A percentile compares a stretch with the other conserved stretches of the same genome.
Conservation (phyloP, 2,888 invertebrate genomes). For the Ochropacha duplaris region DNA sequence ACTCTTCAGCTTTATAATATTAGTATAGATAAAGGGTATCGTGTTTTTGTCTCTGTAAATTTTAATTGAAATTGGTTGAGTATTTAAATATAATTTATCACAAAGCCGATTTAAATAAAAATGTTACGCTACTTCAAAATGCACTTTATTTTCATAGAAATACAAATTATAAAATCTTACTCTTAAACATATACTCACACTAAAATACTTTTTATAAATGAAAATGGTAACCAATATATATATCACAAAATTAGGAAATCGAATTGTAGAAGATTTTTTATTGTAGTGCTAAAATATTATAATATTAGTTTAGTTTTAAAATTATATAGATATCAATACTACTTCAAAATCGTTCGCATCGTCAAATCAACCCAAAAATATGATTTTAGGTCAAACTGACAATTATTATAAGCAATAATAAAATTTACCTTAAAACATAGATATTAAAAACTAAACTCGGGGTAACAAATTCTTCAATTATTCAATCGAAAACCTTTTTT, state of each 20-base stretch:
- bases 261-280: slow-evolving; percentile 4
- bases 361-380: slow-evolving; percentile 72
- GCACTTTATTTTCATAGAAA: slow-evolving; percentile 4
- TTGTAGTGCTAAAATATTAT: not conserved
- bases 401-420: slow-evolving; percentile 41
- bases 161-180: not conserved
- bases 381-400: slow-evolving; percentile 70
- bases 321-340: not conserved
- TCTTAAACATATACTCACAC: too few species aligned
- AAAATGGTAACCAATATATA: slow-evolving; percentile 2
- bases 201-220: not conserved
- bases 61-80: too few species aligned
- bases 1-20: too few species aligned
- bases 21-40: too few species aligned
- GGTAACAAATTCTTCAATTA: not conserved
- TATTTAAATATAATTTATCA: too few species aligned
- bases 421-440: slow-evolving; percentile 10
- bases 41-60: too few species aligned
- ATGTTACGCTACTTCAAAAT: not conserved
- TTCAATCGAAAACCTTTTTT: too few species aligned
- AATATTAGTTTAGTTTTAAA: not conserved
- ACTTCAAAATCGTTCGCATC: slow-evolving; percentile 39
- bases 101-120: too few species aligned
- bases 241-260: slow-evolving; percentile 12
- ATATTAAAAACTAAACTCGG: slow-evolving; percentile 14